A percentile compares a stretch with the other conserved stretches of the same genome.
These are phyloP conservation scores for Cataglyphis livida DNA, from an alignment of 2,888 invertebrate genomes.

Conservation along the genomic window DNA sequence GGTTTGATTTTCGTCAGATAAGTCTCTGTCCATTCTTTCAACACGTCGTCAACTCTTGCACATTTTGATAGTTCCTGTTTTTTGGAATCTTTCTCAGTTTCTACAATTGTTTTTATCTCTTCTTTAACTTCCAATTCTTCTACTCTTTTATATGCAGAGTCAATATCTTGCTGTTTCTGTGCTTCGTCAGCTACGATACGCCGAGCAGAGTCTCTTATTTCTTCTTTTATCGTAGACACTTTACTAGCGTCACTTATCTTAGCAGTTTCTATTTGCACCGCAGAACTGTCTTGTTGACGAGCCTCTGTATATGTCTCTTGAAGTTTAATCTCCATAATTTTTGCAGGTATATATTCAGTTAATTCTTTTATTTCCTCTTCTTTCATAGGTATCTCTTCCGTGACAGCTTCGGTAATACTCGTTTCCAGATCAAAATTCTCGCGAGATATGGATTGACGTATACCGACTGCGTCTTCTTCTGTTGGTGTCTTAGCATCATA, in stretches of 20 bases:
- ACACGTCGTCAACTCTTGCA: slow-evolving; percentile 68
- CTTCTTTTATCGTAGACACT: neutral
- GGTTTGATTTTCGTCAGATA: slow-evolving; percentile 70
- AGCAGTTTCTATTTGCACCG: neutral
- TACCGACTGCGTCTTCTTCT: slow-evolving; percentile 73
- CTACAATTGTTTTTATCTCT: slow-evolving; percentile 45
- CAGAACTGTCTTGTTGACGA: neutral
- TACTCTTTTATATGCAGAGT: neutral
- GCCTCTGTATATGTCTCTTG: neutral
- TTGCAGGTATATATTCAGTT: neutral
- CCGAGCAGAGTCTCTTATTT: neutral
- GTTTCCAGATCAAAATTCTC: slow-evolving; percentile 59
- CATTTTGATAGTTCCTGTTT: slow-evolving; percentile 77
- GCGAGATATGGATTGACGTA: slow-evolving; percentile 47
- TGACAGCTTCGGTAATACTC: slow-evolving; percentile 75
- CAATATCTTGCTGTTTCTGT: neutral
- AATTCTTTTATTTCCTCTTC: slow-evolving; percentile 14
- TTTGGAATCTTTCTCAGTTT: slow-evolving; percentile 1
- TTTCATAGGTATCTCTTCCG: slow-evolving; percentile 28
- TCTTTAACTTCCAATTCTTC: slow-evolving; percentile 36
- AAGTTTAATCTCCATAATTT: neutral
- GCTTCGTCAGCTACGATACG: neutral
- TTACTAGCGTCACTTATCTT: neutral
- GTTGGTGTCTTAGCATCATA: slow-evolving; percentile 82
- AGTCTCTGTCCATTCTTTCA: slow-evolving; percentile 72